Evolutionary conservation across 2,888 invertebrate genomes (phyloP).

Genomic region (Drosophila barbarae): DNA sequence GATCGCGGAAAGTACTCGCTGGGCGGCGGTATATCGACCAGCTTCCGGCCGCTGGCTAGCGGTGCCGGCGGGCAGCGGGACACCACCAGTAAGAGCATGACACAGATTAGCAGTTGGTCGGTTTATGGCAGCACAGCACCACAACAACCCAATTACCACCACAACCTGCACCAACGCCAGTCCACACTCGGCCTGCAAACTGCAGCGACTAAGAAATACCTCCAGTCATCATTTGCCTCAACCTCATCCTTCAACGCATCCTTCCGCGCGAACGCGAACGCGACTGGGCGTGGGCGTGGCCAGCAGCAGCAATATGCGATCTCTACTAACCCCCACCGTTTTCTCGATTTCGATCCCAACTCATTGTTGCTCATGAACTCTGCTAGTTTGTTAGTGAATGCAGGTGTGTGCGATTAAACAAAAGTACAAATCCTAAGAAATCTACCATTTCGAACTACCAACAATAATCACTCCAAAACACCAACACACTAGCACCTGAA

Average conservation of each 20-base stretch:
- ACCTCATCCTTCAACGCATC: conserved; percentile 48
- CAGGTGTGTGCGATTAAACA: conserved; percentile 78
- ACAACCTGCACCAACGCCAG: conserved; percentile 76
- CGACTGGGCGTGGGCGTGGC: conserved; percentile 75
- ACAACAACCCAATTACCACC: conserved; percentile 35
- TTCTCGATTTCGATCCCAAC: conserved; percentile 77
- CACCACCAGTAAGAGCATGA: conserved; percentile 81
- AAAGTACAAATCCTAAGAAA: conserved; percentile 44
- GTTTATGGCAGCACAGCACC: conserved; percentile 63
- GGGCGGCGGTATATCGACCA: conserved; percentile 75
- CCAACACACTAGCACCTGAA: conserved; percentile 18
- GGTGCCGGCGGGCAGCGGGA: conserved; percentile 75
- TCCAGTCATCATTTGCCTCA: conserved; percentile 79
- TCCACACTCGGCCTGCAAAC: conserved; percentile 77
- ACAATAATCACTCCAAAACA: conserved; percentile 23
- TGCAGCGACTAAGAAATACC: conserved; percentile 79
- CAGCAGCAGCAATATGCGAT: conserved; percentile 78
- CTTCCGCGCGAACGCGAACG: conserved; percentile 59
- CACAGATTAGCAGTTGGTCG: conserved; percentile 79
- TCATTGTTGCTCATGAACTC: conserved; percentile 79
- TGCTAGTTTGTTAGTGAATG: conserved; percentile 78
- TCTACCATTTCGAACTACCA: conserved; percentile 55
- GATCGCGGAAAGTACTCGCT: conserved; percentile 68
- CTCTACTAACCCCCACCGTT: conserved; percentile 73
- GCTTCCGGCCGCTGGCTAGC: conserved; percentile 77